A percentile compares a stretch with the other conserved stretches of the same genome.
phyloP scores from a whole-genome alignment of 1,140 invertebrate genomes.

The Pseudomyrmex cubaensis region DNA sequence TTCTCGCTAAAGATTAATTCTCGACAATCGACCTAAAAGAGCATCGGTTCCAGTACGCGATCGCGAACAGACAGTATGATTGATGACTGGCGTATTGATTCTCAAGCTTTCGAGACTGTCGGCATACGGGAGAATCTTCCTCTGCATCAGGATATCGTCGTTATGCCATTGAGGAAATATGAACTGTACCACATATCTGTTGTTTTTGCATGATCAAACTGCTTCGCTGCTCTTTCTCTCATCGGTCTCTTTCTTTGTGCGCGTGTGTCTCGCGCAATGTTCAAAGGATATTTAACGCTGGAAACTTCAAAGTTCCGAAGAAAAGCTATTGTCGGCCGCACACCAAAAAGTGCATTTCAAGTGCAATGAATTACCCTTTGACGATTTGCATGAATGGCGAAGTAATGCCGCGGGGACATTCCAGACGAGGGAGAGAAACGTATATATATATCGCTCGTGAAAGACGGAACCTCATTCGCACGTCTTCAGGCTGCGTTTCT shows the following conservation, averaged over 20 bases:
- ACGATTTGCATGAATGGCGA: conserved; percentile 35
- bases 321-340: conserved; percentile 30
- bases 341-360: conserved; percentile 43
- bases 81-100: conserved; percentile 30
- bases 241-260: background rate
- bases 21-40: conserved; percentile 15
- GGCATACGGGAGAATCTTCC: conserved; percentile 9
- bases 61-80: conserved; percentile 25
- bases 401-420: conserved; percentile 41
- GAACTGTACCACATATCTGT: background rate
- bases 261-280: background rate
- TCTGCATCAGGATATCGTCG: conserved; percentile 3
- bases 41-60: background rate
- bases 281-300: conserved; percentile 6
- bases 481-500: conserved; percentile 15
- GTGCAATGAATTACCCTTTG: conserved; percentile 57
- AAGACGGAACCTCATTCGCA: conserved; percentile 54
- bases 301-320: conserved; percentile 5
- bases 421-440: background rate
- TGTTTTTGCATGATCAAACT: conserved; percentile 13
- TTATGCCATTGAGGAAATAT: background rate
- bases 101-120: background rate
- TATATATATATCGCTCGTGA: conserved; percentile 41
- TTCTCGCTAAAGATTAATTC: background rate
- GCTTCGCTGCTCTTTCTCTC: background rate